phyloP scores from a whole-genome alignment of 2,797 vertebrate species.

The Mormyrops boulengeri region DNA sequence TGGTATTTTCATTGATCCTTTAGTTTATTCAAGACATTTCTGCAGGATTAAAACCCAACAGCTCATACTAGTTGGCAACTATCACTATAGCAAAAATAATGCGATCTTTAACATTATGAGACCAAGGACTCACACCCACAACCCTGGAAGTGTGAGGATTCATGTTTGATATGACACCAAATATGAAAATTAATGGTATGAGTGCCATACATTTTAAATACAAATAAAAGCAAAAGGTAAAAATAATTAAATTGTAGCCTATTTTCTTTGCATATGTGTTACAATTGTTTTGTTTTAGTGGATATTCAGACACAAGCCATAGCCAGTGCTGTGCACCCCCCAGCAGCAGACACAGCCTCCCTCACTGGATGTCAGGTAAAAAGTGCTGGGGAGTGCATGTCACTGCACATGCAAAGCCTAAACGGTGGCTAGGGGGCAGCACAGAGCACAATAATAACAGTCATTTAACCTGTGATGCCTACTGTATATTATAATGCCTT shows the following conservation, averaged over 20 bases:
- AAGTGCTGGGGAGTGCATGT: not conserved
- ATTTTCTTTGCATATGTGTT: not conserved
- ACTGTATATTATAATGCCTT: not conserved
- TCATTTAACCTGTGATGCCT: not conserved
- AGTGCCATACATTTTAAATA: not conserved
- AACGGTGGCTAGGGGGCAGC: not conserved
- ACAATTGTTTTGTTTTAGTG: not conserved
- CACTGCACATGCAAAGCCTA: not conserved
- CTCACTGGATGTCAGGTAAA: not conserved
- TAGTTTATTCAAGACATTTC: not conserved
- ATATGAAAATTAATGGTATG: not conserved
- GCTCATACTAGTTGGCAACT: not conserved
- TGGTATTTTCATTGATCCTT: not conserved
- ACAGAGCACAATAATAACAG: not conserved
- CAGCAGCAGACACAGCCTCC: not conserved
- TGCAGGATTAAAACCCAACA: not conserved
- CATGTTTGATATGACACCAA: not conserved
- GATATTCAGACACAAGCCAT: not conserved
- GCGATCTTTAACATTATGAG: not conserved
- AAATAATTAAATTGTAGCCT: not conserved
- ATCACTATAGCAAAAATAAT: not conserved
- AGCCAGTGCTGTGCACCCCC: not conserved
- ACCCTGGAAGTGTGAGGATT: not conserved
- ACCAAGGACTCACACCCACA: not conserved
- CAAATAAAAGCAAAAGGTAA: not conserved